Evolutionary conservation across 2,888 invertebrate species (phyloP), one percentile per base, ranked within the genome.

Genomic region (Meiosimyza decipiens): DNA sequence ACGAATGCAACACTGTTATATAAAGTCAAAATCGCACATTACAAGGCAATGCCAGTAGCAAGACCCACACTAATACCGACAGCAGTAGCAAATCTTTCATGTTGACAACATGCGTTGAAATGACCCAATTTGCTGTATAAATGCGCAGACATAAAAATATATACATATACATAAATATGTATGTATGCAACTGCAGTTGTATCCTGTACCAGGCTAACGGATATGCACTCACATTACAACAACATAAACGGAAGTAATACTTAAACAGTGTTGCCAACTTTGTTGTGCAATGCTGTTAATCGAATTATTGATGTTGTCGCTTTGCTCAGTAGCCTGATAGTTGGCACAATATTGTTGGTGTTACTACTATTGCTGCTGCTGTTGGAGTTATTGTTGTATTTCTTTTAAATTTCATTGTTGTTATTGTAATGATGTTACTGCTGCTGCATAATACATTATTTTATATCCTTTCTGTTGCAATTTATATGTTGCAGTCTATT

Each of bases 251-350:
- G 70, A 52, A 54, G 70, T 54, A 62, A 52, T 70, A 57, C 65
- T 65, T 50, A 55, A 71, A n/a, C 47, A 71, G 65, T 65, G 65
- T 71, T 71, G 65, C 71, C 65, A 65, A 65, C 71, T 50, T 59
- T 65, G 64, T 71, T 40, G 64, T 71, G 71, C 71, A 64, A 28
- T 55, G 55, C 65, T 66, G 73, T 71, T 73, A 73, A 73, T 73
- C 73, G 73, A 73, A 71, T 73, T 73, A 73, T 71, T 67, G 62
- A 62, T 71, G 67, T 71, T 71, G 71, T 71, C 71, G 71, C 67
- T 63, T 63, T 50, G 49, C 12, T 40, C 40, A 28, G 11, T 50
- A n/a, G 33, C 50, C 11, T 57, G 16, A 49, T 52, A 28, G 55
- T 68, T 57, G 67, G 54, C 28, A 16, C 33, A 33, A n/a, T 66